Evolutionary conservation across 2,797 vertebrate species (phyloP).

Genomic region (Capromys pilorides): DNA sequence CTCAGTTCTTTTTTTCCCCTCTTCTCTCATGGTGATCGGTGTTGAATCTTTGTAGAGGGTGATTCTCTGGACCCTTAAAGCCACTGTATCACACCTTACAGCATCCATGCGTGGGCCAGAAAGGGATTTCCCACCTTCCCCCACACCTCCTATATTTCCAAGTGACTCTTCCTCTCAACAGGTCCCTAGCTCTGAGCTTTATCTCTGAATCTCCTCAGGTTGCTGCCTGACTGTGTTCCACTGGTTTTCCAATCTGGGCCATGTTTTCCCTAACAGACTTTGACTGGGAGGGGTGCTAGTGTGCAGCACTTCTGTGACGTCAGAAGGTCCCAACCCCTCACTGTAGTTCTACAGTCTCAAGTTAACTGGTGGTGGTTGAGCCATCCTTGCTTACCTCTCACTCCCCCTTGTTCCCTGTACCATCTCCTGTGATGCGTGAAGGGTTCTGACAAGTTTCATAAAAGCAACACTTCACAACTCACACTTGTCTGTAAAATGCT

Average conservation of each 20-base stretch:
- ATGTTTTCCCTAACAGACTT: conserved; percentile 1
- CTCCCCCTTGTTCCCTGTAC: not conserved
- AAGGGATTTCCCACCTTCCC: not conserved
- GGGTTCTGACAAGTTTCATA: not conserved
- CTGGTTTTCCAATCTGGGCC: not conserved
- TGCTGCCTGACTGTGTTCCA: not conserved
- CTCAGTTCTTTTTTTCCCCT: not conserved
- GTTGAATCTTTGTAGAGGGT: not conserved
- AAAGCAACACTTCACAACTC: not conserved
- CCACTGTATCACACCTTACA: not conserved
- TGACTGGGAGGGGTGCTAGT: not conserved
- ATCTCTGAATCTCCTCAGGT: not conserved
- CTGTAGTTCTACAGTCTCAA: not conserved
- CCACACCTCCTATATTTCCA: not conserved
- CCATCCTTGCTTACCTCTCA: not conserved
- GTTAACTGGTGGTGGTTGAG: not conserved
- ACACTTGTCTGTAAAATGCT: conserved; percentile 10
- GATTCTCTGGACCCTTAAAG: not conserved
- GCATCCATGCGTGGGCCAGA: not conserved
- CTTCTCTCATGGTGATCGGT: not conserved
- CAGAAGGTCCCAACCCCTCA: not conserved
- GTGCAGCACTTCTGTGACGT: not conserved
- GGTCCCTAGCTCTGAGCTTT: not conserved
- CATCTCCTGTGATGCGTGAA: not conserved
- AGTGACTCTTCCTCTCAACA: not conserved